Percentiles rank a stretch among this genome's conserved stretches.
These are phyloP conservation scores for Galerucella pusilla DNA, from an alignment of 2,888 invertebrate genomes.

Conservation along the genomic window DNA sequence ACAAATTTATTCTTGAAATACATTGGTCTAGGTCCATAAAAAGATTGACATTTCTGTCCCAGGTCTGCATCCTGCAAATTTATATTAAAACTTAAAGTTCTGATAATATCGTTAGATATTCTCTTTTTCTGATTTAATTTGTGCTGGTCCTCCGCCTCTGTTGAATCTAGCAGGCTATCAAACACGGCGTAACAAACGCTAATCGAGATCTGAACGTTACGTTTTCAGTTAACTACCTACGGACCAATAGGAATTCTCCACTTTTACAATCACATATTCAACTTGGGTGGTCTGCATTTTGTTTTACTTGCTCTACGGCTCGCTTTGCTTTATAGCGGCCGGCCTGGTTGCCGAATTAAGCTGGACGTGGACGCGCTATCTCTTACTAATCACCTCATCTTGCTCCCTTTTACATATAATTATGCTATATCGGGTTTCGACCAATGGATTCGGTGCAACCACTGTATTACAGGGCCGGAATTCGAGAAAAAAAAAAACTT, in stretches of 20 bases:
- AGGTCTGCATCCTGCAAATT: no score
- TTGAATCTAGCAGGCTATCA: conserved; percentile 37
- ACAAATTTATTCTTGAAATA: no score
- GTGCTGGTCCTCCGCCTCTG: conserved; percentile 30
- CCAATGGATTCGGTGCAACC: conserved; percentile 38
- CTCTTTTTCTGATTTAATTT: not conserved
- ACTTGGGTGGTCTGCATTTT: conserved; percentile 66
- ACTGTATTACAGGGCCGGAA: conserved; percentile 14
- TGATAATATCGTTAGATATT: no score
- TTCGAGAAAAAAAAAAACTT: not conserved
- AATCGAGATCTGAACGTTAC: conserved; percentile 53
- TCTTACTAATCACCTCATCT: conserved; percentile 53
- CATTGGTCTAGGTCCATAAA: no score
- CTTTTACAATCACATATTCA: conserved; percentile 60
- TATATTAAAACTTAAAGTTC: no score
- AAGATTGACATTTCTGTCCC: no score
- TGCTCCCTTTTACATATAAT: conserved; percentile 52
- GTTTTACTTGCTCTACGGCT: conserved; percentile 61
- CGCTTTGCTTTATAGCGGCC: conserved; percentile 43
- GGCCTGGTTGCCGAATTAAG: conserved; percentile 49
- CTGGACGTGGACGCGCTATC: conserved; percentile 44
- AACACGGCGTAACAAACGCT: conserved; percentile 56
- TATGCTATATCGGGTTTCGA: conserved; percentile 49
- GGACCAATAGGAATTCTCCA: conserved; percentile 58
- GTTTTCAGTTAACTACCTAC: conserved; percentile 54